phyloP scores from a whole-genome alignment of 2,888 invertebrate species.

The Zhengitettix transpicula region DNA sequence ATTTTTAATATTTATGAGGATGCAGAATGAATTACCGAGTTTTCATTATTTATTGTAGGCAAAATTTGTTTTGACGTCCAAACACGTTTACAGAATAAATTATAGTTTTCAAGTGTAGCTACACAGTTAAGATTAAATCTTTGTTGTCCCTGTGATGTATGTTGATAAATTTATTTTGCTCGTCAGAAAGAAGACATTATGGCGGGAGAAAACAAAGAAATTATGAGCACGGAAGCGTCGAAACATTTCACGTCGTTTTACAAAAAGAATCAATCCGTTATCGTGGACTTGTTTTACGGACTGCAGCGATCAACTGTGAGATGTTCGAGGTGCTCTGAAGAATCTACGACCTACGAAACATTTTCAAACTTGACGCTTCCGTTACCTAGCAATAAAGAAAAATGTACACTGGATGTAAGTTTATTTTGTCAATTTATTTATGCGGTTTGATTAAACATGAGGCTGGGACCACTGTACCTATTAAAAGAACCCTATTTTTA shows the following conservation, averaged over 20 bases:
- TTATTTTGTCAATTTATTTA: background rate
- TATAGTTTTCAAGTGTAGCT: no score
- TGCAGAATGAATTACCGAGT: no score
- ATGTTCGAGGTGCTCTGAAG: conserved; percentile 54
- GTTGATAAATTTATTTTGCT: no score
- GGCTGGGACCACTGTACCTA: no score
- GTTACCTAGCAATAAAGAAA: conserved; percentile 40
- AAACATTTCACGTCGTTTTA: conserved; percentile 58
- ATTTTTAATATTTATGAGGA: no score
- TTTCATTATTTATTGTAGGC: no score
- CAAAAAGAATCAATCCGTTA: conserved; percentile 49
- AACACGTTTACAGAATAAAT: no score
- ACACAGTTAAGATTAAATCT: no score
- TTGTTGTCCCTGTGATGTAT: no score
- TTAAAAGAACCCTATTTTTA: no score
- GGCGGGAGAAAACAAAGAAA: background rate
- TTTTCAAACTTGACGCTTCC: conserved; percentile 76
- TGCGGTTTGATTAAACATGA: no score
- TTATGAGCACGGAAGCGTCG: background rate
- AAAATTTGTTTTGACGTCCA: no score
- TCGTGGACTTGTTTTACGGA: conserved; percentile 68
- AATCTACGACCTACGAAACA: conserved; percentile 70
- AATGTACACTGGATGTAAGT: conserved; percentile 45
- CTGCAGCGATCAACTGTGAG: conserved; percentile 67
- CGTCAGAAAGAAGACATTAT: background rate